These are phyloP conservation scores for Theonella swinhoei DNA, from an alignment of 37 sponge, comb jelly and placozoan genomes.

Conservation along the genomic window DNA sequence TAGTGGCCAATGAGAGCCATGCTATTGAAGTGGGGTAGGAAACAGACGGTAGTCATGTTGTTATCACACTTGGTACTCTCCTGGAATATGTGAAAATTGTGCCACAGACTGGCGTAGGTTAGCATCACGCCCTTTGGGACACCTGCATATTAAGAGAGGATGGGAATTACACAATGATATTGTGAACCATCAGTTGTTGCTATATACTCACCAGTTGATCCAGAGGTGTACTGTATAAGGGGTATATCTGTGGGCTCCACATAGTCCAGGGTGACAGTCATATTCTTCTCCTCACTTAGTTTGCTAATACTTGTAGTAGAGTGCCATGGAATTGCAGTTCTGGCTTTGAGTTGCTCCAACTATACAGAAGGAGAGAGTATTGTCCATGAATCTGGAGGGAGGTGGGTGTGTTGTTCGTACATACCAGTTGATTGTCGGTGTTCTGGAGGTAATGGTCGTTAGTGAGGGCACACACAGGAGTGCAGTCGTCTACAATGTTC, in stretches of 20 bases:
- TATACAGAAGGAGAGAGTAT: too few relatives aligned
- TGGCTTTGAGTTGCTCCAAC: not conserved
- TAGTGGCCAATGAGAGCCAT: slow-evolving; percentile 36
- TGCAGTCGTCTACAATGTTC: slow-evolving; percentile 15
- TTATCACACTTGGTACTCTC: not conserved
- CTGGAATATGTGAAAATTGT: slow-evolving; percentile 26
- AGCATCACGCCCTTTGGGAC: slow-evolving; percentile 42
- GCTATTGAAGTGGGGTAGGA: slow-evolving; percentile 49
- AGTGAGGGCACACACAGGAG: slow-evolving; percentile 22
- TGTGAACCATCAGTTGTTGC: too few relatives aligned
- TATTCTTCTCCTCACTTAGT: not conserved
- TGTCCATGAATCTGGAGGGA: too few relatives aligned
- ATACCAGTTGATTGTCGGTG: not conserved
- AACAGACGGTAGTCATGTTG: slow-evolving; percentile 25
- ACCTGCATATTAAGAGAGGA: not conserved
- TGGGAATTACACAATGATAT: too few relatives aligned
- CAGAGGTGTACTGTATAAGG: slow-evolving; percentile 59
- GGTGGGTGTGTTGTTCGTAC: not conserved
- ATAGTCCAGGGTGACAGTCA: not conserved
- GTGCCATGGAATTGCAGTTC: slow-evolving; percentile 13
- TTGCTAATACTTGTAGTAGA: not conserved
- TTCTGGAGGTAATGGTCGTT: not conserved
- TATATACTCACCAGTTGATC: slow-evolving; percentile 41
- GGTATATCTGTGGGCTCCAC: slow-evolving; percentile 7
- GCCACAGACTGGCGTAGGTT: slow-evolving; percentile 31